Evolutionary conservation across 2,888 invertebrate species (phyloP).

Genomic region (Alsophila aescularia): DNA sequence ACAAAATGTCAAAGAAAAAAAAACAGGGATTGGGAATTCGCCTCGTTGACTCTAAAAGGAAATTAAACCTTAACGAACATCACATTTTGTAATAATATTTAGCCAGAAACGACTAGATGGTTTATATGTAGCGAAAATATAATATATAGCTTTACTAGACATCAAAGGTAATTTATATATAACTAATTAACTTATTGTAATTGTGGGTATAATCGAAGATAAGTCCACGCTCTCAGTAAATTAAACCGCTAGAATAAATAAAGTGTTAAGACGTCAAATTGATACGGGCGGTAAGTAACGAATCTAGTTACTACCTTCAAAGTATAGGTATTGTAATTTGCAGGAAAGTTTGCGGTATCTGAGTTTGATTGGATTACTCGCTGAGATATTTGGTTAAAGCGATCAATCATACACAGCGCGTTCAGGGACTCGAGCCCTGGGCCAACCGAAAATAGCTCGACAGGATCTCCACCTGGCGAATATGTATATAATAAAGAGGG

Average conservation of each 20-base stretch:
- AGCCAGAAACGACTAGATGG: slow-evolving; percentile 33
- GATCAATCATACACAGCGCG: slow-evolving; percentile 77
- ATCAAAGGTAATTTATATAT: slow-evolving; percentile 28
- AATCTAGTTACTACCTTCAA: slow-evolving; percentile 34
- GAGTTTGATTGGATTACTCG: slow-evolving; percentile 46
- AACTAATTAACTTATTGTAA: too few species aligned
- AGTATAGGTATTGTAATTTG: slow-evolving; percentile 31
- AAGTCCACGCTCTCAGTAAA: background rate
- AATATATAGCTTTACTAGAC: slow-evolving; percentile 24
- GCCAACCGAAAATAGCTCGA: slow-evolving; percentile 77
- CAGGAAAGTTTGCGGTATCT: slow-evolving; percentile 18
- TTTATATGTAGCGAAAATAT: slow-evolving; percentile 30
- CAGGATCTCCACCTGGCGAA: slow-evolving; percentile 58
- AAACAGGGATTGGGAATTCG: slow-evolving; percentile 40
- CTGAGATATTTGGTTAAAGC: slow-evolving; percentile 50
- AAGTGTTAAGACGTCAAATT: slow-evolving; percentile 1
- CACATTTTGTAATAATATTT: slow-evolving; percentile 46
- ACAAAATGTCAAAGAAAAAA: slow-evolving; percentile 45
- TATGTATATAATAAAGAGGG: slow-evolving; percentile 77
- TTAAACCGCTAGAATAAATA: background rate
- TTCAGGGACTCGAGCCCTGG: slow-evolving; percentile 58
- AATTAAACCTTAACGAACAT: slow-evolving; percentile 52
- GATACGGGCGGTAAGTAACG: slow-evolving; percentile 2
- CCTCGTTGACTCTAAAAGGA: slow-evolving; percentile 47
- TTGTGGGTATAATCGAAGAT: too few species aligned